These are phyloP conservation scores for Trypoxylus dichotomus DNA, from an alignment of 1,140 invertebrate genomes.

Conservation along the genomic window DNA sequence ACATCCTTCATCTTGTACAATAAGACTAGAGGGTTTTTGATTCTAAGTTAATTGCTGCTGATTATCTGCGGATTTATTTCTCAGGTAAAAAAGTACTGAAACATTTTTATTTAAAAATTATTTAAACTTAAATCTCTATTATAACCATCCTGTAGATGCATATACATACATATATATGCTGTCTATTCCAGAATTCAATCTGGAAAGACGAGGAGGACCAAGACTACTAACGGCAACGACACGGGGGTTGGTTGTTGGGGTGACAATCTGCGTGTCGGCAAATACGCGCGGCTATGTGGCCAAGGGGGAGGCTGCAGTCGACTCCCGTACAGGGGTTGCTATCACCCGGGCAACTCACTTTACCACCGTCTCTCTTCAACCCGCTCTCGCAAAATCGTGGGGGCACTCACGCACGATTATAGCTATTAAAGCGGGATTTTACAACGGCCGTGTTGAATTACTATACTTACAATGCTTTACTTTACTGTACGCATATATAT, in stretches of 20 bases:
- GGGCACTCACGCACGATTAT: conserved; percentile 49
- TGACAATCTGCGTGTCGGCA: conserved; percentile 46
- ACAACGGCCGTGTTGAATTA: conserved; percentile 41
- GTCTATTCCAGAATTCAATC: conserved; percentile 37
- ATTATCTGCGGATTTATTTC: too few species aligned
- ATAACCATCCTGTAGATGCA: not conserved
- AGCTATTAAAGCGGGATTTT: conserved; percentile 50
- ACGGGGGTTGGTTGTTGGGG: conserved; percentile 34
- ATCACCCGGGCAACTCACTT: conserved; percentile 45
- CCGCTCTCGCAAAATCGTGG: conserved; percentile 37
- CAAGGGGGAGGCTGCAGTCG: conserved; percentile 3
- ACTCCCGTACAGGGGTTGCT: conserved; percentile 31
- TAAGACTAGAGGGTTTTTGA: too few species aligned
- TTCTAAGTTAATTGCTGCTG: too few species aligned
- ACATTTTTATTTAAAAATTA: too few species aligned
- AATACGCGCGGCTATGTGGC: conserved; percentile 38
- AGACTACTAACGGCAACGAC: not conserved
- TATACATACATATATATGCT: conserved; percentile 2
- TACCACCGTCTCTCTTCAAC: conserved; percentile 16
- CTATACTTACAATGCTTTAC: conserved; percentile 39
- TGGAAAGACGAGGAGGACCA: conserved; percentile 35
- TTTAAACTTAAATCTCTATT: too few species aligned
- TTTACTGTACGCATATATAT: not conserved
- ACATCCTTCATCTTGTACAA: too few species aligned
- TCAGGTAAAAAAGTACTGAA: too few species aligned